phyloP scores from a whole-genome alignment of 2,888 invertebrate genomes.

The Erebia epiphron region DNA sequence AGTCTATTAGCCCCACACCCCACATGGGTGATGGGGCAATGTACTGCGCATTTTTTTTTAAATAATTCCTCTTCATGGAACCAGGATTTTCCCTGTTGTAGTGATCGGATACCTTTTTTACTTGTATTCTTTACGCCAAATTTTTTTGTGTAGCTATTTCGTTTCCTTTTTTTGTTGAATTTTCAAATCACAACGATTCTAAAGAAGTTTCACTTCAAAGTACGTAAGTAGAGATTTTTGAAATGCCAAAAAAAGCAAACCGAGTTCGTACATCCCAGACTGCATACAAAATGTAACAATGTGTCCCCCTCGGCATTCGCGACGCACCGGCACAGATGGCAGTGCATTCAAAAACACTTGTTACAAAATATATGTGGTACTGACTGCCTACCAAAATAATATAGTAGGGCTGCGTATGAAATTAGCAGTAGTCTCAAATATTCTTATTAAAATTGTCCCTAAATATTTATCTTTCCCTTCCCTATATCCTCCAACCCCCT shows the following conservation, averaged over 20 bases:
- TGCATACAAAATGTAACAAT: slow-evolving; percentile 17
- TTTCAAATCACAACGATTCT: too few relatives aligned
- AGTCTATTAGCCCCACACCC: slow-evolving; percentile 6
- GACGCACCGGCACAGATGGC: slow-evolving; percentile 55
- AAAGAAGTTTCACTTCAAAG: too few relatives aligned
- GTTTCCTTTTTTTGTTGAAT: too few relatives aligned
- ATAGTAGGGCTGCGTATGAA: neutral
- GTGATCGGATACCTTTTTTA: too few relatives aligned
- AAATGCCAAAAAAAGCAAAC: neutral
- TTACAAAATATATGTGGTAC: slow-evolving; percentile 45
- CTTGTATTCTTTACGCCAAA: too few relatives aligned
- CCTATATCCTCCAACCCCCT: too few relatives aligned
- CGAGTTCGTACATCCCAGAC: slow-evolving; percentile 4
- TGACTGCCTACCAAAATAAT: slow-evolving; percentile 2
- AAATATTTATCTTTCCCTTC: too few relatives aligned
- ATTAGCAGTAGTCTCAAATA: neutral
- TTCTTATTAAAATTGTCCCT: too few relatives aligned
- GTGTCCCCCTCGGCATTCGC: slow-evolving; percentile 2
- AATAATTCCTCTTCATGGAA: too few relatives aligned
- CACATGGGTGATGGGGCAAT: neutral
- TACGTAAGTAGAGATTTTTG: neutral
- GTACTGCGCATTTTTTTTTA: neutral
- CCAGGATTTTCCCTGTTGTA: too few relatives aligned
- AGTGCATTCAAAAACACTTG: slow-evolving; percentile 57
- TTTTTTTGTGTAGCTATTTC: too few relatives aligned